Conservation (phyloP, 2,797 vertebrate species). For the Chelon auratus region DNA sequence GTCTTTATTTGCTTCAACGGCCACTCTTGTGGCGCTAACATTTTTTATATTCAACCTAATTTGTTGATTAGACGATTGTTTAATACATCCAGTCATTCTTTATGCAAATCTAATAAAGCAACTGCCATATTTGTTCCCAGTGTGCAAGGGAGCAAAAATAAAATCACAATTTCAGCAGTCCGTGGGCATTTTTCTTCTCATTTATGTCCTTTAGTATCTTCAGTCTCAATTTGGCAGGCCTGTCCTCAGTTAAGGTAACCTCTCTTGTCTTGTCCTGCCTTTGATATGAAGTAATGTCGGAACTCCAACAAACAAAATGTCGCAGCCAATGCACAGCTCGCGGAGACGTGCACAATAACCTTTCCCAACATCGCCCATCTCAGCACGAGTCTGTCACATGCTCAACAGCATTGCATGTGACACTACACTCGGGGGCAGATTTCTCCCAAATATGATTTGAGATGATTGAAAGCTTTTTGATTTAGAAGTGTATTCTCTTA, state of each 20-base stretch:
- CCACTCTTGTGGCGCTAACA: too few species aligned
- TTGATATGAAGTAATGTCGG: constrained; percentile 76
- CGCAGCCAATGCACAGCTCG: constrained; percentile 87
- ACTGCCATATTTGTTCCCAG: not conserved
- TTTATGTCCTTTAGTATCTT: constrained; percentile 35
- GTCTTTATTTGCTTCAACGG: not conserved
- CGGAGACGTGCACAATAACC: constrained; percentile 91
- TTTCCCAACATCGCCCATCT: constrained; percentile 91
- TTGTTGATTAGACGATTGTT: constrained; percentile 5
- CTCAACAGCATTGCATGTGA: constrained; percentile 92
- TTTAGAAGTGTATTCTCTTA: constrained; percentile 99
- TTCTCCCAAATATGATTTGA: constrained; percentile 96
- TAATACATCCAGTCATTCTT: not conserved
- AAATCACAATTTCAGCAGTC: not conserved
- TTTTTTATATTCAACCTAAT: not conserved
- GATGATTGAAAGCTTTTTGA: constrained; percentile 99
- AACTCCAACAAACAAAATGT: constrained; percentile 89
- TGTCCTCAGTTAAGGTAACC: constrained; percentile 46
- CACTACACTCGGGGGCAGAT: constrained; percentile 89
- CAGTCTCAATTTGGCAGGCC: constrained; percentile 34
- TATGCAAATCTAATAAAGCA: constrained; percentile 1
- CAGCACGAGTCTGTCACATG: constrained; percentile 90
- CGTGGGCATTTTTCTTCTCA: constrained; percentile 20
- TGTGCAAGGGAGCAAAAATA: constrained; percentile 4
- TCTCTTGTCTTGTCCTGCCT: constrained; percentile 40